Evolutionary conservation across 1,140 invertebrate species (phyloP), one percentile per base, ranked within the genome.

Genomic region (Sycophaga agraensis): DNA sequence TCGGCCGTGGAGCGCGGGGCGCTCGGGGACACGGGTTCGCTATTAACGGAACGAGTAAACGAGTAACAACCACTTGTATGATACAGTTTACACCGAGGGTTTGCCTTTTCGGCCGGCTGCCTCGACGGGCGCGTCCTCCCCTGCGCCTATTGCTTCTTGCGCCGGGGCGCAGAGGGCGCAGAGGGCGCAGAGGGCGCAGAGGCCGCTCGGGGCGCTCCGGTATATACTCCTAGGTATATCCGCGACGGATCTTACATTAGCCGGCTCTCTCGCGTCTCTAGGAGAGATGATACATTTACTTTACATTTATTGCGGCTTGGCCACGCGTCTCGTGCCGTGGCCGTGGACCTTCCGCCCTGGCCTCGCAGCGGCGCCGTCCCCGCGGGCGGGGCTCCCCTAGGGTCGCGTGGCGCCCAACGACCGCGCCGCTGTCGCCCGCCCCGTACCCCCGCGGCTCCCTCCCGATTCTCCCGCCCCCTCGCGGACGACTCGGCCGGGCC

Each of bases 261-360:
- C 45, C 34, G 7, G 17, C 35, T 22, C 14, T 45, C 53, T 59
- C n/a, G n/a, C n/a, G n/a, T n/a, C n/a, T n/a, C n/a, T n/a, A n/a
- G n/a, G n/a, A n/a, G 72, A 71, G 68, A 76, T 74, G 77, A 77
- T 70, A 77, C 75, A 79, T 73, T 76, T 74, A 76, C 69, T 68
- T 74, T 74, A 75, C 73, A 76, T 73, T 74, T 77, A 73, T 76
- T 75, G 70, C 70, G 65, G 63, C 72, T 76, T 67, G 63, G 72
- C 67, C 67, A 68, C 72, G 73, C 73, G 71, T 70, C 55, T 58
- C 56, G 61, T 65, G 50, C 53, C 64, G 50, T 63, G 49, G 46
- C 55, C 55, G 63, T 51, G 51, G 59, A n/a, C n/a, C n/a, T 42
- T 58, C 43, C 63, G 57, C 46, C 63, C 34, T 37, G 55, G 60